Base-by-base conservation (phyloP, 2,888 invertebrate genomes). In the Choristoneura rosaceana region DNA sequence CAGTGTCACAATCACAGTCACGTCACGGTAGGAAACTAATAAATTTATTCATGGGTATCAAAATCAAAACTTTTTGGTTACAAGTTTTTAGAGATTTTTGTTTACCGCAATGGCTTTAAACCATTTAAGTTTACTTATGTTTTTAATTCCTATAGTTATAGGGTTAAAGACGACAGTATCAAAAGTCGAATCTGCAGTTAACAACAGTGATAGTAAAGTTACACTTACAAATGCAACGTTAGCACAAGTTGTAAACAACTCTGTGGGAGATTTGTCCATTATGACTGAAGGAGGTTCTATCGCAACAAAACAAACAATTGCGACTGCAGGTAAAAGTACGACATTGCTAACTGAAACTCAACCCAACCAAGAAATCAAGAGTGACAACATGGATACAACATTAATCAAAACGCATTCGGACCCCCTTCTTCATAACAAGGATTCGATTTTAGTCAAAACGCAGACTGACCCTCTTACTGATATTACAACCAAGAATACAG, bases 231-330 rank as follows among this genome's bases (percentile, higher is more conserved):
- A 61, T 52, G 12, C 43, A 62, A 55, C 67, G 62, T 47, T 71
- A 67, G 34, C 58, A 60, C 50, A 68, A 68, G 58, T 59, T 68
- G 82, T 82, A 71, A 86, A 84, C 73, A 78, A 80, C 52, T 79
- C 81, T 7, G 77, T 76, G 69, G 74, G 86, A 55, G 82, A 75
- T n/a, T 45, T 70, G 76, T 86, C 75, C 85, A 87, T 65, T 84
- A 81, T 73, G 90, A 88, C 41, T 4, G 73, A 73, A 69, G 73
- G 73, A 50, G 73, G 71, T 7, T n/a, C 41, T 9, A 64, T 69
- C 34, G 17, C 34, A 9, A 12, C 69, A 59, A 50, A 41, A 17
- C 52, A 59, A 63, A 43, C 33, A 59, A 15, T 58, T 64, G 12
- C 47, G 55, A 59, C 14, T 64, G 25, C 10, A 55, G 3, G 12